Evolutionary conservation across 2,113 vertebrate genomes (phyloP).

Genomic region (Spea multiplicata): DNA sequence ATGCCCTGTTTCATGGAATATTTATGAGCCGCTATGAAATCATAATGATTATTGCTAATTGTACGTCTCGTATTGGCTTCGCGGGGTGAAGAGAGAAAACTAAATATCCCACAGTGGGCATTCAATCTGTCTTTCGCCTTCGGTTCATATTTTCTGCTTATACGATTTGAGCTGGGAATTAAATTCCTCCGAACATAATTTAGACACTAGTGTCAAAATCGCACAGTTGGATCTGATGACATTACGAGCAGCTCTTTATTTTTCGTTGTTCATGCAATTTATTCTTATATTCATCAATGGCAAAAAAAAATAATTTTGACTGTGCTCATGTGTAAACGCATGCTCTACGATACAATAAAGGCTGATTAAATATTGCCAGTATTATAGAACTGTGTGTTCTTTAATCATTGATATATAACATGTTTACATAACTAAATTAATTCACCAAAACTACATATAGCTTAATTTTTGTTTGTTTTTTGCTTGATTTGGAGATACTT

Average conservation of each 20-base stretch:
- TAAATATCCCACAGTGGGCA: conserved; percentile 1
- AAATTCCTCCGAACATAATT: neutral
- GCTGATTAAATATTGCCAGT: too few species aligned
- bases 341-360: neutral
- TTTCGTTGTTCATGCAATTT: neutral
- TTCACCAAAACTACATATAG: too few species aligned
- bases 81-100: neutral
- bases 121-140: conserved; percentile 4
- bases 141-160: conserved; percentile 23
- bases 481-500: too few species aligned
- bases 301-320: neutral
- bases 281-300: conserved; percentile 26
- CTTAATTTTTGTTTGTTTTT: too few species aligned
- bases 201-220: neutral
- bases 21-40: conserved; percentile 57
- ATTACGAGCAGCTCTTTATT: neutral
- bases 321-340: neutral
- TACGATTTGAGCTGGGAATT: neutral
- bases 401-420: too few species aligned
- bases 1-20: conserved; percentile 52
- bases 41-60: conserved; percentile 60
- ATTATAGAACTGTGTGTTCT: too few species aligned
- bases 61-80: conserved; percentile 7
- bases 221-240: neutral
- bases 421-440: too few species aligned